phyloP scores from a whole-genome alignment of 2,888 invertebrate species.

The Epiblema foenella region DNA sequence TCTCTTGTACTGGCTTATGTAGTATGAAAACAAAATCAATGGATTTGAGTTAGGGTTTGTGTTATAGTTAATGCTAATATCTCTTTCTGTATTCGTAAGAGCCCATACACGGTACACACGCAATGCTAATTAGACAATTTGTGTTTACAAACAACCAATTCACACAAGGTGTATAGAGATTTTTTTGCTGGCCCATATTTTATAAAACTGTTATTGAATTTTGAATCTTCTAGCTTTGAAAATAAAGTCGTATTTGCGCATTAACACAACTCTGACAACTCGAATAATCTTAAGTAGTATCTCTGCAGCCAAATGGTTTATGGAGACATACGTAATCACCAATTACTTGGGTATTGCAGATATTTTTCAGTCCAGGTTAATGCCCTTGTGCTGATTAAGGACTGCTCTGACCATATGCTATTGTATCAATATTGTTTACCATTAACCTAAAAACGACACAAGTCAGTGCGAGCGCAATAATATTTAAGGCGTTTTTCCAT shows the following conservation, averaged over 20 bases:
- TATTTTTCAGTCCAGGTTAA: slow-evolving; percentile 51
- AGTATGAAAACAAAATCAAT: neutral
- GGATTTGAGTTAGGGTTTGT: neutral
- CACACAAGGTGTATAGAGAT: neutral
- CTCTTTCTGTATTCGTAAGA: neutral
- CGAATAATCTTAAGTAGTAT: too few relatives aligned
- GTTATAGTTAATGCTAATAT: neutral
- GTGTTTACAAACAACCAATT: neutral
- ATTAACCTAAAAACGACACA: neutral
- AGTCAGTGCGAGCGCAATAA: neutral
- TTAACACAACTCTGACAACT: too few relatives aligned
- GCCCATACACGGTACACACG: neutral
- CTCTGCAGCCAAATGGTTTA: neutral
- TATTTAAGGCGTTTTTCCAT: neutral
- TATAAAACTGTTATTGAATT: too few relatives aligned
- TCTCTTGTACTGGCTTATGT: too few relatives aligned
- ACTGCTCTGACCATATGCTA: slow-evolving; percentile 11
- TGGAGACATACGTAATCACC: slow-evolving; percentile 25
- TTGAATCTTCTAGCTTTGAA: too few relatives aligned
- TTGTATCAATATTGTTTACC: slow-evolving; percentile 21
- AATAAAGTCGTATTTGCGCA: too few relatives aligned
- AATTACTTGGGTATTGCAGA: slow-evolving; percentile 48
- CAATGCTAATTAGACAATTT: neutral
- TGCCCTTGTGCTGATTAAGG: slow-evolving; percentile 49
- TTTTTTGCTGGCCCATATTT: too few relatives aligned